These are phyloP conservation scores for Blastobasis adustella DNA, from an alignment of 2,888 invertebrate genomes.

Conservation along the genomic window DNA sequence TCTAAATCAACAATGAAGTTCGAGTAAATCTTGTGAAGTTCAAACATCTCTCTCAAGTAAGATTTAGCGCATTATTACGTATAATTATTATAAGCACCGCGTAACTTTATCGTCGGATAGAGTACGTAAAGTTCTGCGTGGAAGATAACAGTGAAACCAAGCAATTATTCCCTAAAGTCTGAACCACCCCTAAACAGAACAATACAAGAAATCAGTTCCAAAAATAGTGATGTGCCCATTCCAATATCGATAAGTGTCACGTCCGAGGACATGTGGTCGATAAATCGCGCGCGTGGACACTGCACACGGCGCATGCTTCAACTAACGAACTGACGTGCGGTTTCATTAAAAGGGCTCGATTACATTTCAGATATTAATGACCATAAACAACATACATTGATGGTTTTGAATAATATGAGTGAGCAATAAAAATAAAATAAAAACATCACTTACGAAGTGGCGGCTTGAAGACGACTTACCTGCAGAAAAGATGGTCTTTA, in stretches of 20 bases:
- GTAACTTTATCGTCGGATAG: too few species aligned
- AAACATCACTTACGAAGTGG: slow-evolving; percentile 23
- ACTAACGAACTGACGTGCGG: slow-evolving; percentile 46
- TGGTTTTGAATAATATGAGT: slow-evolving; percentile 26
- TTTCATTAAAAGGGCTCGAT: slow-evolving; percentile 53
- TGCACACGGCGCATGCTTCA: slow-evolving; percentile 23
- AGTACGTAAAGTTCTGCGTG: too few species aligned
- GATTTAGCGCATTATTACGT: too few species aligned
- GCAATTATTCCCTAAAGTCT: too few species aligned
- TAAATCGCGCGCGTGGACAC: slow-evolving; percentile 45
- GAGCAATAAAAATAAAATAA: slow-evolving; percentile 19
- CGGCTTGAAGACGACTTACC: slow-evolving; percentile 26
- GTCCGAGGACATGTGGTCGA: slow-evolving; percentile 32
- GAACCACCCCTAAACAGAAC: too few species aligned
- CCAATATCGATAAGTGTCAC: slow-evolving; percentile 56
- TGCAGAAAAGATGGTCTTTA: slow-evolving; percentile 29
- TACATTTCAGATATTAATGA: slow-evolving; percentile 53
- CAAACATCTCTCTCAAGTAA: too few species aligned
- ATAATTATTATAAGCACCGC: too few species aligned
- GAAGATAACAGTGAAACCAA: too few species aligned
- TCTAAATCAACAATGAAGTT: too few species aligned
- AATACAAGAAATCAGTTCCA: background rate
- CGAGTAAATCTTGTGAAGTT: too few species aligned
- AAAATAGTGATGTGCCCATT: slow-evolving; percentile 36
- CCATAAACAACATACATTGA: slow-evolving; percentile 47